These are phyloP conservation scores for Tethya wilhelma DNA, from an alignment of 37 sponge, comb jelly and placozoan species.

Conservation along the genomic window DNA sequence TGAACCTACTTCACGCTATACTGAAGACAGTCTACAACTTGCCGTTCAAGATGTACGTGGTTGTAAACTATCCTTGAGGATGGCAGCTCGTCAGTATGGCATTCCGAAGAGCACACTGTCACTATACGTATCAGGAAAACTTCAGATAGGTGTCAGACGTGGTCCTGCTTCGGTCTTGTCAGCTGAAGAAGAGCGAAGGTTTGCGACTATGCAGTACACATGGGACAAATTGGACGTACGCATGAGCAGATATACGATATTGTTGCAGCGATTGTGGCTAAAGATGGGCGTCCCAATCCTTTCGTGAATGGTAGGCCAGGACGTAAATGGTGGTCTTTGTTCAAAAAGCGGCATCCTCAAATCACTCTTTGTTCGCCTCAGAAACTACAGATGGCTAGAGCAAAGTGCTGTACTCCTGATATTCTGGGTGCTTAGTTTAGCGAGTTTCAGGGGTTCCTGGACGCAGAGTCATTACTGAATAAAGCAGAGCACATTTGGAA, in stretches of 20 bases:
- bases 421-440: slow-evolving; percentile 17
- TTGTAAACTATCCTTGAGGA: slow-evolving; percentile 22
- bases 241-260: slow-evolving; percentile 13
- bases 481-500: slow-evolving; percentile 42
- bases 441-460: slow-evolving; percentile 17
- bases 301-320: slow-evolving; percentile 29
- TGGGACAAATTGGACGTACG: slow-evolving; percentile 34
- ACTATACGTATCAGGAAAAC: slow-evolving; percentile 24
- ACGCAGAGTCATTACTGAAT: background rate
- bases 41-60: background rate
- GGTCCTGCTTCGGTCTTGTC: slow-evolving; percentile 30
- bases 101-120: slow-evolving; percentile 51
- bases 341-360: slow-evolving; percentile 36
- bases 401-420: slow-evolving; percentile 39
- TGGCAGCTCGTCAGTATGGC: slow-evolving; percentile 27
- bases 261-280: slow-evolving; percentile 27
- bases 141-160: slow-evolving; percentile 1
- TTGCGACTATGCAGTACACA: slow-evolving; percentile 1
- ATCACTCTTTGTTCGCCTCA: slow-evolving; percentile 25
- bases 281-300: slow-evolving; percentile 34
- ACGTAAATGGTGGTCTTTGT: slow-evolving; percentile 39
- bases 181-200: slow-evolving; percentile 5
- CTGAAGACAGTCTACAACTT: too few species aligned
- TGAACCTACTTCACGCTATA: too few species aligned
- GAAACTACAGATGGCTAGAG: slow-evolving; percentile 11